These are phyloP conservation scores for Hylia prasina DNA, from an alignment of 2,113 vertebrate genomes.

Conservation along the genomic window DNA sequence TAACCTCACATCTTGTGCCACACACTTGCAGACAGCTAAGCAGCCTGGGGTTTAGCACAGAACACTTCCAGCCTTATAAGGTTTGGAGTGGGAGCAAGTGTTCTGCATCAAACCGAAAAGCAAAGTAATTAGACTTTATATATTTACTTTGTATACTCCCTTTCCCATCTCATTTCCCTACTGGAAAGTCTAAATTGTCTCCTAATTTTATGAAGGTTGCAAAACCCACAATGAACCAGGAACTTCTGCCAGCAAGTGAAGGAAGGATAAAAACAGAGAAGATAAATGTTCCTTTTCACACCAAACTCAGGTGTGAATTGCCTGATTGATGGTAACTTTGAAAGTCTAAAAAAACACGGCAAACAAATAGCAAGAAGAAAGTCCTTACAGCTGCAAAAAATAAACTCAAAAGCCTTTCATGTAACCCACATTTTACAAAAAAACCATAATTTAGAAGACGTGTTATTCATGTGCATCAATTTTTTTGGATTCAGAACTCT, in stretches of 20 bases:
- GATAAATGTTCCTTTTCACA: neutral
- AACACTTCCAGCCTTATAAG: neutral
- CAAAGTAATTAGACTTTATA: neutral
- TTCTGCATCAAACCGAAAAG: neutral
- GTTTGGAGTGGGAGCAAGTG: neutral
- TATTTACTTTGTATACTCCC: neutral
- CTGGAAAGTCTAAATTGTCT: neutral
- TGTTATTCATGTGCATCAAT: accelerated
- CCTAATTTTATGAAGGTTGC: neutral
- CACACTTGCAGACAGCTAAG: neutral
- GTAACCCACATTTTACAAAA: neutral
- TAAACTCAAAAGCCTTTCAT: neutral
- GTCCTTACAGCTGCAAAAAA: neutral
- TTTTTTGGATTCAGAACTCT: neutral
- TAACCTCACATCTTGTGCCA: neutral
- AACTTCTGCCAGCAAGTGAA: neutral
- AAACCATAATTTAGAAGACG: neutral
- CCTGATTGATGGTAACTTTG: neutral
- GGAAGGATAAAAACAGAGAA: neutral
- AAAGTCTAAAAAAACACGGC: neutral
- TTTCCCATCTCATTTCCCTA: neutral
- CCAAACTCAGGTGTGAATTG: neutral
- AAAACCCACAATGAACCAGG: neutral
- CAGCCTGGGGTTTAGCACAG: neutral
- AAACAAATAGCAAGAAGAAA: neutral